Evolutionary conservation across 2,797 vertebrate genomes (phyloP).

Genomic region (Cuculus canorus): DNA sequence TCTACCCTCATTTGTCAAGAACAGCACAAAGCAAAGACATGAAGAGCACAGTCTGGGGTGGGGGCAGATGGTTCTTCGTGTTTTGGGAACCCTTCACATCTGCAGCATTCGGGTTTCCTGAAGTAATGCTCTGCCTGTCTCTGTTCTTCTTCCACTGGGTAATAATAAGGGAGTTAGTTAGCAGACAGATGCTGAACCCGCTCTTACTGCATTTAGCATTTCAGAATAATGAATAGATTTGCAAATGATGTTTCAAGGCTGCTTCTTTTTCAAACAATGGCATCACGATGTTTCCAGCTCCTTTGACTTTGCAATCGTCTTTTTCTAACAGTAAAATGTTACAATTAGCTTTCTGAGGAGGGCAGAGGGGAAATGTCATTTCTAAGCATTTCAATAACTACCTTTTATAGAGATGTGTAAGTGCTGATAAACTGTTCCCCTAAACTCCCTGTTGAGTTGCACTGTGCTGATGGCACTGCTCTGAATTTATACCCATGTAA

Average conservation of each 20-base stretch:
- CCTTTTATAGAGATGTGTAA: not conserved
- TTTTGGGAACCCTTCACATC: conserved; percentile 41
- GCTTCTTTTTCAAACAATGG: conserved; percentile 63
- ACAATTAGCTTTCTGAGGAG: conserved; percentile 17
- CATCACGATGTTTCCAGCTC: conserved; percentile 55
- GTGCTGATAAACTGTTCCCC: not conserved
- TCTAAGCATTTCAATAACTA: not conserved
- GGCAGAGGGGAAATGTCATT: not conserved
- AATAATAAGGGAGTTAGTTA: conserved; percentile 57
- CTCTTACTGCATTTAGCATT: conserved; percentile 58
- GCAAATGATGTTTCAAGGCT: conserved; percentile 63
- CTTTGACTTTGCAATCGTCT: conserved; percentile 54
- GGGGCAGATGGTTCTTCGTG: not conserved
- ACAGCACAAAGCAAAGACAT: conserved; percentile 52
- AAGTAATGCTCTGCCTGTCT: conserved; percentile 22
- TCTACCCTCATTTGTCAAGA: conserved; percentile 47
- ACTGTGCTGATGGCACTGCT: not conserved
- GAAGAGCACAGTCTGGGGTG: not conserved
- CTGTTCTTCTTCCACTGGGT: conserved; percentile 34
- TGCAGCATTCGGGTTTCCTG: not conserved
- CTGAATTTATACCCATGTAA: not conserved
- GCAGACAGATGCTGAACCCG: conserved; percentile 63
- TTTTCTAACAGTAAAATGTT: conserved; percentile 22
- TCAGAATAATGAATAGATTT: conserved; percentile 74
- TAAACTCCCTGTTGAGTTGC: not conserved